These are phyloP conservation scores for Nomia melanderi DNA, from an alignment of 1,140 invertebrate species.

Conservation along the genomic window DNA sequence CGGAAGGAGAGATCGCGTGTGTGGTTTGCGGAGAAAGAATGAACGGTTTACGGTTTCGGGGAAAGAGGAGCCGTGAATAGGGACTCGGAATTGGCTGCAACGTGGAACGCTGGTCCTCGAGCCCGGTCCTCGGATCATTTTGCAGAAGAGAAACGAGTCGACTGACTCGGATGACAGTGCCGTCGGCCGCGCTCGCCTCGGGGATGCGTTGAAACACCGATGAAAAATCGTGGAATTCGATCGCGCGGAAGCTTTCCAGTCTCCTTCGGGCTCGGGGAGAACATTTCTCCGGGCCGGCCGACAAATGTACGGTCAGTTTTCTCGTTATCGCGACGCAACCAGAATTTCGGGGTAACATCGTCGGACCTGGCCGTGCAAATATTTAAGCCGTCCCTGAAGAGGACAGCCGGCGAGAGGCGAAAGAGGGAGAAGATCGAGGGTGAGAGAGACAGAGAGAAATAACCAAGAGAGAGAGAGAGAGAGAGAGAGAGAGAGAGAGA, in stretches of 20 bases:
- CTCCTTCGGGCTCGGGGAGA: neutral
- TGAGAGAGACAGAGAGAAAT: constrained; percentile 16
- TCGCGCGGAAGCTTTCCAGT: neutral
- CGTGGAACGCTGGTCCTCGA: neutral
- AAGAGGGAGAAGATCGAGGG: neutral
- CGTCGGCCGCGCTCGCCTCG: neutral
- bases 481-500: neutral
- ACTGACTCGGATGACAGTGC: constrained; percentile 1
- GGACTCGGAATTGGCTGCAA: neutral
- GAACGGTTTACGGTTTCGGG: neutral
- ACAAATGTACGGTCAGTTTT: constrained; percentile 25
- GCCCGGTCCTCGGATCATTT: constrained; percentile 18
- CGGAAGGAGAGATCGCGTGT: too few relatives aligned
- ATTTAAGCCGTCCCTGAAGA: constrained; percentile 61
- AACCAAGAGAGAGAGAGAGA: constrained; percentile 12
- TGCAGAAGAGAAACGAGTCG: constrained; percentile 23
- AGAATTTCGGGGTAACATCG: constrained; percentile 58
- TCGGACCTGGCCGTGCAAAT: constrained; percentile 61
- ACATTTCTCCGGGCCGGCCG: neutral
- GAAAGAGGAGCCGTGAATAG: constrained; percentile 16
- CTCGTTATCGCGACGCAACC: constrained; percentile 28
- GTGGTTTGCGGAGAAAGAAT: neutral
- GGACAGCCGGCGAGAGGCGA: constrained; percentile 25
- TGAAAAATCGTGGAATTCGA: constrained; percentile 17
- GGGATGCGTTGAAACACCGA: neutral